Evolutionary conservation across 1,140 invertebrate genomes (phyloP), one percentile per base, ranked within the genome.

Genomic region (Myzus persicae): DNA sequence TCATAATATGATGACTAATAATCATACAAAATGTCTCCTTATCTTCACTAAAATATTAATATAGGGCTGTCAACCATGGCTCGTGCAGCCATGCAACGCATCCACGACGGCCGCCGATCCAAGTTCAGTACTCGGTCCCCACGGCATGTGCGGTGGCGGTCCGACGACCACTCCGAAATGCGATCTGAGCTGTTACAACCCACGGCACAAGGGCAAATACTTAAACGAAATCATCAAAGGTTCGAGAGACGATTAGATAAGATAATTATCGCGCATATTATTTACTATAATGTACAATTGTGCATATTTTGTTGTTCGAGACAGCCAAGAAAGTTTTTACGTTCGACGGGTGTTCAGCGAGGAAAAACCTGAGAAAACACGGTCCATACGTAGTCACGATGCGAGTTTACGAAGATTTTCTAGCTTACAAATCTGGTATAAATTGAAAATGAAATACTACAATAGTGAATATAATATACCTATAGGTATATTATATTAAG

Each of bases 361-460:
- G 90, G 20, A 92, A 82, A 81, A 81, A 14, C 1, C 96, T 99
- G 48, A 96, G 97, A 95, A 97, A 96, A 59, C 98, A 99, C 95
- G 98, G 98, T 24, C 98, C 98, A 5, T 97, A 99, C 1, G 98
- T 98, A 95, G 98, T 96, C 1, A 98, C 97, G 42, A 98, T 99
- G 94, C 97, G 97, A 4, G 98, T 99, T 24, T 99, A 98, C 94
- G 96, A 96, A 90, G 98, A 99, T 95, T 97, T 99, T 94, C 95
- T 98, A 4, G 95, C 96, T 48, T 99, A 99, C 95, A 98, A 98
- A 90, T 42, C 82, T 18, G 94, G 94, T 94, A 76, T 76, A 76
- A 76, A 76, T n/a, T 76, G 20, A n/a, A n/a, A 76, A 18, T 59
- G 11, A 4, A 14, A 59, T 59, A 59, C 31, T 59, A 59, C 8